Base-by-base conservation (phyloP, 1,140 invertebrate genomes). In the Heliconius congener region DNA sequence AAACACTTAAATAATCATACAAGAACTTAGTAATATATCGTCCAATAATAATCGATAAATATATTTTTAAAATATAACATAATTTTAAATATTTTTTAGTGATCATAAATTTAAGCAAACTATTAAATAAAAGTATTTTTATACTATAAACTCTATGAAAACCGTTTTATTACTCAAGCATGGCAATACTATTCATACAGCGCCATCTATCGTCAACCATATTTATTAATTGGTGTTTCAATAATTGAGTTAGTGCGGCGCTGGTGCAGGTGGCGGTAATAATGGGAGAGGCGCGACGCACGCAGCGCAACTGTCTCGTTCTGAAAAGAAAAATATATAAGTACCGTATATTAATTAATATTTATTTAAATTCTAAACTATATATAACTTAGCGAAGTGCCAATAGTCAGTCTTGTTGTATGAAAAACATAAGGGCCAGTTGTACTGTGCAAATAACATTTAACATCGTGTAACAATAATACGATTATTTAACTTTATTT, bases 251-350 rank as follows among this genome's bases (percentile, higher is more conserved):
- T 93, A 93, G 82, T 93, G 91, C 2, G 90, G 91, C 81, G 92
- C 88, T 11, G 91, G 85, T 70, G 92, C 86, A 73, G 91, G 83
- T 39, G 90, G 87, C 66, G 90, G 91, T 72, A 92, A 81, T 19
- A 94, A 79, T 3, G 92, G 88, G 42, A 94, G 78, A 23, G 92
- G 92, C n/a, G 88, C 91, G 39, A 93, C 89, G 57, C 92, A 94
- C 1, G 88, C 92, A 4, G 87, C 92, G 77, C 92, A 94, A 19
- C 86, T 86, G 73, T 93, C 92, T 81, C 89, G 82, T 75, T 93
- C 92, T 94, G 88, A 76, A 91, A 77, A 73, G 78, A 82, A 81
- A 73, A 50, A 73, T 23, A 76, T 52, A 55, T 30, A 30, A 1
- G 4, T 16, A 19, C 3, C 34, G 34, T 34, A 34, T 34, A 34